These are phyloP conservation scores for Mellivora capensis DNA, from an alignment of 2,113 vertebrate genomes.

Conservation along the genomic window DNA sequence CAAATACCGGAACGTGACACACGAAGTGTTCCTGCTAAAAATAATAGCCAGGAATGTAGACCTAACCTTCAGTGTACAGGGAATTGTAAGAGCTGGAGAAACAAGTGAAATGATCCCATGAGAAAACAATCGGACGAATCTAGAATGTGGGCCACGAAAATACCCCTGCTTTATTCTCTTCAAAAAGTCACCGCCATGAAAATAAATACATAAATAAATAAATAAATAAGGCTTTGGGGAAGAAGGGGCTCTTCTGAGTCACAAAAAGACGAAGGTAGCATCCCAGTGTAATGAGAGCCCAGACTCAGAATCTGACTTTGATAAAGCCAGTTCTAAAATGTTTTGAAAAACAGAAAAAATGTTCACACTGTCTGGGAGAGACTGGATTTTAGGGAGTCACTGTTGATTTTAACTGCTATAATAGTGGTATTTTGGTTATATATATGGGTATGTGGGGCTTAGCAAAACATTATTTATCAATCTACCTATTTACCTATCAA, in stretches of 20 bases:
- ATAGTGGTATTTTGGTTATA: rapidly evolving
- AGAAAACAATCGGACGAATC: not conserved
- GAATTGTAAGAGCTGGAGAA: not conserved
- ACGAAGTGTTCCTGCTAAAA: not conserved
- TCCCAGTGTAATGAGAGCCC: rapidly evolving
- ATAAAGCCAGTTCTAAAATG: not conserved
- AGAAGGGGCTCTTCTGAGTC: not conserved
- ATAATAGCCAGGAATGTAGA: not conserved
- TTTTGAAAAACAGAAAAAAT: not conserved
- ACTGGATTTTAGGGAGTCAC: not conserved
- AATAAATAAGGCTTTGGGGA: not conserved
- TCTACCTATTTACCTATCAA: not conserved
- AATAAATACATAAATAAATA: no score
- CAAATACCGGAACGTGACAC: not conserved
- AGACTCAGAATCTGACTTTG: not conserved
- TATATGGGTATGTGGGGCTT: rapidly evolving
- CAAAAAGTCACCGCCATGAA: not conserved
- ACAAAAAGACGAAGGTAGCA: not conserved
- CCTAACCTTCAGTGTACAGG: not conserved
- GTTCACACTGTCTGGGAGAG: not conserved
- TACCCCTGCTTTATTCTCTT: not conserved
- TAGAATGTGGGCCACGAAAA: not conserved
- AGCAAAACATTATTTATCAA: not conserved
- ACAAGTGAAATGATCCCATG: not conserved
- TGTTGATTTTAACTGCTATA: not conserved